Evolutionary conservation across 2,888 invertebrate species (phyloP), one percentile per base, ranked within the genome.

Genomic region (Calameuta pallipes): DNA sequence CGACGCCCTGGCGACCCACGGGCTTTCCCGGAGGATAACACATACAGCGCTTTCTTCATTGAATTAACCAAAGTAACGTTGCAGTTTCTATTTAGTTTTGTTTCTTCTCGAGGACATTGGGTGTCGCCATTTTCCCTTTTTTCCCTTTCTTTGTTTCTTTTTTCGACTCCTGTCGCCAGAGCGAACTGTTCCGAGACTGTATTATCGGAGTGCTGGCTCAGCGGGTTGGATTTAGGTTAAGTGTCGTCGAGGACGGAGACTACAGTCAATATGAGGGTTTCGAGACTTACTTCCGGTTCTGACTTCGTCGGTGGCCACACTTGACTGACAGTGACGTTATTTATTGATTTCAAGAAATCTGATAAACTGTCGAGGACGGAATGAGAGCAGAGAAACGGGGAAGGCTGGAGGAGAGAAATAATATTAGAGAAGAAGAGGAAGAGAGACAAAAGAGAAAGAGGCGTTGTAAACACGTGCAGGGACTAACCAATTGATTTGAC

Each of bases 161-260:
- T 34, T 11, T 11, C 71, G 71, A 11, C 71, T 71, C 13, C 15
- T 15, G 13, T 71, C 34, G 71, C 33, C 3, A 71, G 30, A 30
- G 33, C 23, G 71, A 71, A 30, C 33, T n/a, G 31, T 23, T 15
- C 30, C 31, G 34, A 34, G 33, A 31, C 34, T 34, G 71, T 71
- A 56, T 56, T 56, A 56, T 23, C 69, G 76, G 30, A 71, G 56
- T 36, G 69, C 41, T 70, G 56, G 74, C 75, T 69, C 56, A 76
- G 56, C 31, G 78, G 11, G 79, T 31, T 12, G 74, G 74, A 81
- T 81, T 78, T 78, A 76, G 82, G 82, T 82, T 80, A 82, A 82
- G 81, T 81, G 75, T 41, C 70, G 75, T 77, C 73, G 75, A 71
- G 78, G 37, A 56, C 77, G 74, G 78, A 81, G 79, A 78, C 69